phyloP scores from a whole-genome alignment of 2,797 vertebrate genomes.

The Adrianichthys oophorus region DNA sequence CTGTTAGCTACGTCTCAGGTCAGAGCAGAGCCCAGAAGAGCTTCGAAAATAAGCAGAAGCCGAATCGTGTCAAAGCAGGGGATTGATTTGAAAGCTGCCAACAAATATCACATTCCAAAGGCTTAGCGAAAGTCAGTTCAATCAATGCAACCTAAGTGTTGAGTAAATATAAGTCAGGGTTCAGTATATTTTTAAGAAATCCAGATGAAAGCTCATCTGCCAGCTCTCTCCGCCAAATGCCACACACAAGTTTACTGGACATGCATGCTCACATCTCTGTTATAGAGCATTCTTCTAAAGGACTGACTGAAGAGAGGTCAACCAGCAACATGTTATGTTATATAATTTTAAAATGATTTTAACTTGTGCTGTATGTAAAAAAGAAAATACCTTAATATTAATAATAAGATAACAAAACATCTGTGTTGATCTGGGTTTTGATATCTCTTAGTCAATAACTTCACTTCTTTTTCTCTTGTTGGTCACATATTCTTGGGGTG shows the following conservation, averaged over 20 bases:
- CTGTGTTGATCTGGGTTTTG: slow-evolving; percentile 64
- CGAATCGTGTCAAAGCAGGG: slow-evolving; percentile 39
- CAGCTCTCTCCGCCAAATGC: slow-evolving; percentile 37
- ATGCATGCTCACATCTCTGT: slow-evolving; percentile 40
- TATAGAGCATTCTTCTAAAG: slow-evolving; percentile 54
- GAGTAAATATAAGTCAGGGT: slow-evolving; percentile 48
- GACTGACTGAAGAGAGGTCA: slow-evolving; percentile 65
- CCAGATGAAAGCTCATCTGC: slow-evolving; percentile 25
- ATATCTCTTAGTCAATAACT: slow-evolving; percentile 64
- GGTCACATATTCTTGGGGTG: slow-evolving; percentile 73
- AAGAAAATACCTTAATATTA: slow-evolving; percentile 18
- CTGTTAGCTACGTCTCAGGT: slow-evolving; percentile 67
- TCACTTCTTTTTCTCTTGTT: slow-evolving; percentile 61
- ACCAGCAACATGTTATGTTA: slow-evolving; percentile 68
- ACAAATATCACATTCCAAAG: slow-evolving; percentile 67
- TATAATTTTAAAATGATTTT: slow-evolving; percentile 63
- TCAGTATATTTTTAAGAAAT: slow-evolving; percentile 45
- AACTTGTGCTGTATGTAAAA: slow-evolving; percentile 62
- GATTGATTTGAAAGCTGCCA: slow-evolving; percentile 32
- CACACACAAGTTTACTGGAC: slow-evolving; percentile 32
- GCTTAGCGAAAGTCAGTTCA: slow-evolving; percentile 51
- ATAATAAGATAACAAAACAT: slow-evolving; percentile 14
- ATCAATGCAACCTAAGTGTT: slow-evolving; percentile 37
- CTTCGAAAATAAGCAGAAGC: slow-evolving; percentile 62
- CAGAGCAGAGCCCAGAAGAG: slow-evolving; percentile 53